phyloP scores from a whole-genome alignment of 2,113 vertebrate species.

The Opisthocomus hoazin region DNA sequence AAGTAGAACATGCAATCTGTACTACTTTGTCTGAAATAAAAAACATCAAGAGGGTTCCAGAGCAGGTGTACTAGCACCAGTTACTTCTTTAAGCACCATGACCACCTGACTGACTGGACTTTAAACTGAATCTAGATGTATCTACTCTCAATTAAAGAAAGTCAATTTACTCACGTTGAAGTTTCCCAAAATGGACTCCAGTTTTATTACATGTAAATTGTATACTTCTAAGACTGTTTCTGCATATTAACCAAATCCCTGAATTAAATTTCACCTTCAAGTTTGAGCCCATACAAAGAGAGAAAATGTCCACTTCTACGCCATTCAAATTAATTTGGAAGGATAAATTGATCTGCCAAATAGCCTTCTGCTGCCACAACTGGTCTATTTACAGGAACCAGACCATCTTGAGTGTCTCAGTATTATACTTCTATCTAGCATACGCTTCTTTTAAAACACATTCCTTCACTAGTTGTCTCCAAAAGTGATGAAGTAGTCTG shows the following conservation, averaged over 20 bases:
- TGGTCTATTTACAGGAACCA: background rate
- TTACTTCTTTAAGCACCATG: background rate
- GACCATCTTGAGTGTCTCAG: background rate
- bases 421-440: background rate
- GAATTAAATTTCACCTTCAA: background rate
- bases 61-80: background rate
- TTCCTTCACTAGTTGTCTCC: background rate
- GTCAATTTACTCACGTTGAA: background rate
- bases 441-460: background rate
- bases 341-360: background rate
- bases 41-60: background rate
- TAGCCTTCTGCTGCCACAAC: background rate
- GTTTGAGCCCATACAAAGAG: background rate
- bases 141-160: background rate
- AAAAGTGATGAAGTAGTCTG: background rate
- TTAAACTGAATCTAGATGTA: background rate
- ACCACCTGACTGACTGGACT: background rate
- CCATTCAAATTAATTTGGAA: background rate
- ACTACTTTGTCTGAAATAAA: background rate
- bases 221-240: background rate
- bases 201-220: background rate
- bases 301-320: background rate
- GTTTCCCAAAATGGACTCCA: background rate
- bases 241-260: background rate
- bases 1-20: background rate